Evolutionary conservation across 2,888 invertebrate genomes (phyloP), one percentile per base, ranked within the genome.

Genomic region (Tetrapedia diversipes): DNA sequence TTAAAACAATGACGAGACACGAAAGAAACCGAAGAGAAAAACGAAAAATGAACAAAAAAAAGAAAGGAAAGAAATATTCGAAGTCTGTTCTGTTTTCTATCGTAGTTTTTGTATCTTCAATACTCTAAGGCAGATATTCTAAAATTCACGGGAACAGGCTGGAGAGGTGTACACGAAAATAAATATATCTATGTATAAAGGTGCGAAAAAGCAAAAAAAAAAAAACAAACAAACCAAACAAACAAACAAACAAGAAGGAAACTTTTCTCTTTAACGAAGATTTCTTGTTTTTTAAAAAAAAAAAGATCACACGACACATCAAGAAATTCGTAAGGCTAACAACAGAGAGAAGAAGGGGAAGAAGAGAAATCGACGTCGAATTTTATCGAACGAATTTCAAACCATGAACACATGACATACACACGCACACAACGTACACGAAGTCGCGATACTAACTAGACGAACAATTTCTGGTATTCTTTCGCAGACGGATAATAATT

Each of bases 71-170:
- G 78, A 83, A 86, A 84, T 84, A 86, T 89, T 90, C 83, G 82
- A 88, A 85, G 87, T 89, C 88, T 88, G 89, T 91, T 91, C 89
- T 90, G 90, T 91, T 91, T 91, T 91, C 90, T 91, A 91, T 90
- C 87, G 90, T 91, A 91, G 90, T 91, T 91, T 91, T 91, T 91
- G 89, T 91, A 91, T 91, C 90, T 91, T 90, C 90, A 90, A 89
- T 91, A 91, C 87, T 90, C 87, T 90, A 89, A 88, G 86, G 80
- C 84, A 79, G 82, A 86, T 79, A 89, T 89, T 89, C 87, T 88
- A 87, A 88, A 87, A 86, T 77, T 64, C 77, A 41, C 67, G 79
- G 76, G 74, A 73, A 66, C 81, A 76, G 79, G 77, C 79, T 79
- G 75, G 72, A 61, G 49, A 41, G 45, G 39, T n/a, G 43, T 27